Evolutionary conservation across 2,888 invertebrate genomes (phyloP), one percentile per base, ranked within the genome.

Genomic region (Cabera pusaria): DNA sequence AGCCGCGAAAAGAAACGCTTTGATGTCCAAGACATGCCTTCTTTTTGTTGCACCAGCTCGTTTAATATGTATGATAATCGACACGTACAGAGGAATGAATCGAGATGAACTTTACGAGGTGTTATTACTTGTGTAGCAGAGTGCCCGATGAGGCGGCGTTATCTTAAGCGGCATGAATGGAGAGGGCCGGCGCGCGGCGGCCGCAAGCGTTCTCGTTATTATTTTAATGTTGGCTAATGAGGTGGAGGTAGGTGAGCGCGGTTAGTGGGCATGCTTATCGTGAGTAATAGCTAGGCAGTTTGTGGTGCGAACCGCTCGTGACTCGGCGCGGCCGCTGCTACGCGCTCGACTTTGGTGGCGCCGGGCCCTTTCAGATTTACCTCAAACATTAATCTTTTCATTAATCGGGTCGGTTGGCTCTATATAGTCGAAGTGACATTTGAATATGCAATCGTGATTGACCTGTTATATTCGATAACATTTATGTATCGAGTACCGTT

Each of bases 191-290:
- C 51, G 43, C 58, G 50, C 59, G 53, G 48, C 51, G 43, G 59
- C 63, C 61, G 54, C 64, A 65, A 71, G 56, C 56, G 56, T 54
- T 56, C 58, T 64, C 53, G 66, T 71, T 75, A 75, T 82, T 77
- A 80, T 71, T 75, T 72, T 77, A 75, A 77, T 82, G 68, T 65
- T 56, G 60, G 60, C 59, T 75, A 78, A 78, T 82, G 66, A 73
- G 66, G 60, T 56, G 63, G 68, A 56, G 64, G 68, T 71, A 74
- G 72, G 70, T 59, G 61, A 73, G 61, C 70, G 76, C 53, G 76
- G 75, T 80, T 70, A 64, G 60, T 61, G 63, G 64, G 62, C 56
- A 64, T 61, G 59, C 57, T 67, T 71, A 69, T 68, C 57, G 63
- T 72, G 64, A 76, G 66, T 76, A 78, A 76, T 74, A 72, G 71